phyloP scores from a whole-genome alignment of 1,140 invertebrate species.

The Drosophila sturtevanti region DNA sequence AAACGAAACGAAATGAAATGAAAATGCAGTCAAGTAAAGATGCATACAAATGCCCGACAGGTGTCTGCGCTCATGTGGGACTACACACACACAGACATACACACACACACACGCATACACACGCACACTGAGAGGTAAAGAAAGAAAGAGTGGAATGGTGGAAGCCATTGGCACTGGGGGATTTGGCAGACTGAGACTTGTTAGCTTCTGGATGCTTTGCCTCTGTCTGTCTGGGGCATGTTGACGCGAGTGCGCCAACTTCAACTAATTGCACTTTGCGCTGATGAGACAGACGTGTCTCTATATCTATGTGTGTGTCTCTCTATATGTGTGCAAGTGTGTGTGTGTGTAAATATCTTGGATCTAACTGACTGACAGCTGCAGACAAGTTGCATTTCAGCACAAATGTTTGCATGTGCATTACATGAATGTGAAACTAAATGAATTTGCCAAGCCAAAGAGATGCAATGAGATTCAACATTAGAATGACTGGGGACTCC shows the following conservation, averaged over 20 bases:
- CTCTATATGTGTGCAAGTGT: conserved; percentile 4
- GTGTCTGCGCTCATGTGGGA: conserved; percentile 47
- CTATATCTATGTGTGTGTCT: conserved; percentile 21
- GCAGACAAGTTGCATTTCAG: conserved; percentile 79
- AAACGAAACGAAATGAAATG: conserved; percentile 26
- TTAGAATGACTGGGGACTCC: conserved; percentile 28
- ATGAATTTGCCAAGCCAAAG: conserved; percentile 66
- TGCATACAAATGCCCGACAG: conserved; percentile 38
- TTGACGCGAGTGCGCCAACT: conserved; percentile 66
- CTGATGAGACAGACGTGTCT: conserved; percentile 74
- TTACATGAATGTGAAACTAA: conserved; percentile 70
- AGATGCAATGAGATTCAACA: conserved; percentile 26
- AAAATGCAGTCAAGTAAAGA: conserved; percentile 48
- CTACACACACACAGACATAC: background rate
- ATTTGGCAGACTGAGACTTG: conserved; percentile 47
- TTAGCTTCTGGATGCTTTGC: conserved; percentile 64
- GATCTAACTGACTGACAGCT: conserved; percentile 74
- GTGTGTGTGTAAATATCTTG: conserved; percentile 27
- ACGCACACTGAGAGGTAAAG: background rate
- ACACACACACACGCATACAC: no score
- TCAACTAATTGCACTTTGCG: conserved; percentile 80
- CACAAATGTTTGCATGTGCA: conserved; percentile 78
- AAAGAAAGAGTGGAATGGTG: background rate
- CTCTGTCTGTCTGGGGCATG: conserved; percentile 59
- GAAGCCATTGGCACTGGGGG: background rate